Base-by-base conservation (phyloP, 2,797 vertebrate genomes). In the Thripadectes ignobilis region DNA sequence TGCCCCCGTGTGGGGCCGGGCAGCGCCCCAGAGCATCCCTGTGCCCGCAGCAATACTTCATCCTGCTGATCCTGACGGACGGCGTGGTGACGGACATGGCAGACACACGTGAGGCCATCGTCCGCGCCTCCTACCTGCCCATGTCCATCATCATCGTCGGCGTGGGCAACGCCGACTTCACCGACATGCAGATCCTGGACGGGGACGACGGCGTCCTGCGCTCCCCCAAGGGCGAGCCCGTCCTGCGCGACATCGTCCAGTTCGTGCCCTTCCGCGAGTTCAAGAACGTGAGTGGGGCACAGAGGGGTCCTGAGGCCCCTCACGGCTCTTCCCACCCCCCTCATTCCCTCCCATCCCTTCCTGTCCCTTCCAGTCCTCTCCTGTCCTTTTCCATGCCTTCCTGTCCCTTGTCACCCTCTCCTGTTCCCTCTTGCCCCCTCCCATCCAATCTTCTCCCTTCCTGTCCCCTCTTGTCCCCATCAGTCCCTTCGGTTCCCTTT, bases 191-290 rank as follows among this genome's bases (percentile, higher is more conserved):
- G 98, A 98, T 99, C 97, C 98, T 99, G 93, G 99, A 99, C 1
- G 99, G 99, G 3, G 99, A 99, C 2, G 98, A 99, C 0, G 99
- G 99, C 1, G 90, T 99, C 75, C 98, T 99, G 61, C 98, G 99
- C 52, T 99, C 99, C 58, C 99, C 99, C 0, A 98, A 98, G 92
- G 99, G 99, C 10, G 99, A 99, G 93, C 99, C 99, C 0, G 99
- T 99, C 38, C 98, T 99, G 51, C 98, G 99, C 0, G 99, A 99
- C 98, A 99, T 99, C 4, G 99, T 99, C 72, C 99, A 99, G 95
- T 99, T 99, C 30, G 99, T 99, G 89, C 99, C 99, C 52, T 99
- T 99, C 98, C 98, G 99, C 72, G 99, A 99, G 91, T 99, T 99
- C 97, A 99, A 99, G 98, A 99, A 98, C 18, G 99, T 99, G 95